Base-by-base conservation (phyloP, 2,888 invertebrate genomes). In the Phyllotreta striolata region DNA sequence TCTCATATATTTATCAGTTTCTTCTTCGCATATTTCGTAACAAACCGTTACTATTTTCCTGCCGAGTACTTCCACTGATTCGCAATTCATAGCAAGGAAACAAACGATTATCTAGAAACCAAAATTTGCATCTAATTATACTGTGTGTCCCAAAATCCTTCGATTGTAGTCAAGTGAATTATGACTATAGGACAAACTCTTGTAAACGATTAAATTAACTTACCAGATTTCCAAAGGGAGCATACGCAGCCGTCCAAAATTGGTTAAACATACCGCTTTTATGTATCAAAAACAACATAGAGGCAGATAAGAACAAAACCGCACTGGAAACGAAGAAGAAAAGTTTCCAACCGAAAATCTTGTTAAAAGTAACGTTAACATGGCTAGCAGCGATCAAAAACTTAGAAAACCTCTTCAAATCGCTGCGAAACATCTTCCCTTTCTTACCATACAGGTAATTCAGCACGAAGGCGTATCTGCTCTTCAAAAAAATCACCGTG, bases 11-110 rank as follows among this genome's bases (percentile, higher is more conserved):
- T n/a, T 37, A 35, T 60, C n/a, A 9, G 24, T 13, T 13, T 44
- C 13, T 6, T 39, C 12, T 8, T 10, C 24, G 2, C 39, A 6
- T 9, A 54, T 37, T 6, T 38, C 34, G 12, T 61, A 46, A n/a
- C 61, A 61, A 4, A 41, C 6, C 8, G 54, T 46, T 13, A 55
- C 34, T 7, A 61, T 43, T 3, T 61, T 47, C 39, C 14, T 12
- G 35, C 54, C 54, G 9, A 43, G 37, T 13, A 24, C 47, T 39
- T 61, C 55, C 7, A 61, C 43, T 5, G 44, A 43, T 7, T 56
- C 56, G 14, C 35, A 43, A 1, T n/a, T 7, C 9, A 43, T 37
- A 9, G 46, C 41, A 35, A 56, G 12, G 8, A 56, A 44, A 6
- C 34, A 8, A 5, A 41, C 8, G 12, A 56, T 9, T 1, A 56